A percentile compares a stretch with the other conserved stretches of the same genome.
Conservation (phyloP, 2,113 vertebrate species). For the Heterocephalus glaber region DNA sequence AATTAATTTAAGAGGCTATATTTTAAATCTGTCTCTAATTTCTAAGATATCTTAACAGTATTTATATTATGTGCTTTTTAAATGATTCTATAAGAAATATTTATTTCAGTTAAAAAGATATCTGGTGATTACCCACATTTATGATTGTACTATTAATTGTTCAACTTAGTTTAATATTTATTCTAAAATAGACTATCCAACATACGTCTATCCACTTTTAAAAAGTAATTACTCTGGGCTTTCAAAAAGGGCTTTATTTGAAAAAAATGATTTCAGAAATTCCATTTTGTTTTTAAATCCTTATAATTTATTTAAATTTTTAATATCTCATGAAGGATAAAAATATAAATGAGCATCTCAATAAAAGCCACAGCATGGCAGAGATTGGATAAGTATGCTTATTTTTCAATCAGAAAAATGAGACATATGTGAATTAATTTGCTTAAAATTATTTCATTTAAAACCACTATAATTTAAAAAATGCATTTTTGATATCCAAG, state of each 20-base stretch:
- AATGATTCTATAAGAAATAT: background rate
- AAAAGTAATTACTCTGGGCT: background rate
- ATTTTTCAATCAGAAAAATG: background rate
- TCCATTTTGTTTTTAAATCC: background rate
- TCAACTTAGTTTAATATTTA: background rate
- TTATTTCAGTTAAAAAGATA: background rate
- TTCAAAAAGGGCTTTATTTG: background rate
- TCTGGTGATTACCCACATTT: background rate
- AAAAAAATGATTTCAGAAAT: background rate
- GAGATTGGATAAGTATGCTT: background rate
- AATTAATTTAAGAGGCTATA: background rate
- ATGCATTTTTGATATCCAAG: background rate
- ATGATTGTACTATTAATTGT: background rate
- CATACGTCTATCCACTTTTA: background rate
- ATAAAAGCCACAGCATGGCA: background rate
- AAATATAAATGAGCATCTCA: background rate
- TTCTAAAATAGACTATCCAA: background rate
- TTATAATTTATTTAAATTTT: slow-evolving; percentile 24
- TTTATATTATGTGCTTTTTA: background rate
- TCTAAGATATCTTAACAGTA: background rate
- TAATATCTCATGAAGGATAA: background rate
- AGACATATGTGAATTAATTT: background rate
- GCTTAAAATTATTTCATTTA: background rate
- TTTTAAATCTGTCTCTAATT: background rate
- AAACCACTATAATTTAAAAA: background rate